phyloP scores from a whole-genome alignment of 1,140 invertebrate genomes.

The Drosophila punjabiensis region DNA sequence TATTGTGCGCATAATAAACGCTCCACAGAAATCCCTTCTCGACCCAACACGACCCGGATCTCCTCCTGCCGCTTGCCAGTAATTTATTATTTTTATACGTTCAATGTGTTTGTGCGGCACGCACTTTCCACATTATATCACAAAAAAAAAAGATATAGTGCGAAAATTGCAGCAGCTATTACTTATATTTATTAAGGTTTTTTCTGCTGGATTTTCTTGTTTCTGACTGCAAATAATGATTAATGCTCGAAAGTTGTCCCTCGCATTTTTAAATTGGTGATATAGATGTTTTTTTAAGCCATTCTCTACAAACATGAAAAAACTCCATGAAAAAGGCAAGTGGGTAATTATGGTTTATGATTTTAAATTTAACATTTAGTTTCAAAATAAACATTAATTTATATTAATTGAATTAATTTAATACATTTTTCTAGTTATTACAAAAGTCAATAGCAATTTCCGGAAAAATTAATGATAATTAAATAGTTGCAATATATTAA shows the following conservation, averaged over 20 bases:
- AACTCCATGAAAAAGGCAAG: not conserved
- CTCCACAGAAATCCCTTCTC: slow-evolving; percentile 76
- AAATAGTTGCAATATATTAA: too few relatives aligned
- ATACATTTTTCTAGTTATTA: too few relatives aligned
- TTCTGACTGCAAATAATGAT: slow-evolving; percentile 36
- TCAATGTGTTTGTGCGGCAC: slow-evolving; percentile 49
- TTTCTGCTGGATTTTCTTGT: slow-evolving; percentile 36
- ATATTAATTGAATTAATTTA: too few relatives aligned
- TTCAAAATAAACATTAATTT: too few relatives aligned
- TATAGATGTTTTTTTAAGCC: too few relatives aligned
- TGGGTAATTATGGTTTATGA: not conserved
- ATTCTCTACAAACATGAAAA: not conserved
- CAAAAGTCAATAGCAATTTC: too few relatives aligned
- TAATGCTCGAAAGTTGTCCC: slow-evolving; percentile 3
- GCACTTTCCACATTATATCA: slow-evolving; percentile 57
- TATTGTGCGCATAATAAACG: slow-evolving; percentile 84
- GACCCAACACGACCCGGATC: slow-evolving; percentile 39
- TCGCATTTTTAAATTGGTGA: not conserved
- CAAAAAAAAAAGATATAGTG: slow-evolving; percentile 56
- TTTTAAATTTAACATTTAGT: not conserved
- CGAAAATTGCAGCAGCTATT: slow-evolving; percentile 63
- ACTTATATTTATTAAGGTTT: slow-evolving; percentile 56
- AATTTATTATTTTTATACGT: slow-evolving; percentile 59
- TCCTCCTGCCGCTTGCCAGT: slow-evolving; percentile 10
- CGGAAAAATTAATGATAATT: too few relatives aligned